Percentiles rank a stretch among this genome's conserved stretches.
Evolutionary conservation across 2,888 invertebrate genomes (phyloP).

Genomic region (Synanthedon formicaeformis): DNA sequence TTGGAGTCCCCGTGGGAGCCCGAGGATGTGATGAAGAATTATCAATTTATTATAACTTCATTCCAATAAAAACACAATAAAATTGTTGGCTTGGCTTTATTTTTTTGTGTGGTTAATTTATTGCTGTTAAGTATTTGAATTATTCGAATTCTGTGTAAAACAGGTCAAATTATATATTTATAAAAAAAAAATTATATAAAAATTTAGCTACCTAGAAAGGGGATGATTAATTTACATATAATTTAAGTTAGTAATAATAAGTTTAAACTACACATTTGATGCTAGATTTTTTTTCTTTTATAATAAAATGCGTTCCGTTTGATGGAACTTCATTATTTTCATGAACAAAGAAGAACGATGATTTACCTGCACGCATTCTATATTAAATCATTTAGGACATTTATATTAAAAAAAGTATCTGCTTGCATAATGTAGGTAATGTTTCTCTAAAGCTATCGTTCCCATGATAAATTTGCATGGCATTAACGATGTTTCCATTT

Average conservation of each 20-base stretch:
- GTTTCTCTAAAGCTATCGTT: neutral
- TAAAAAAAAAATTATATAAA: neutral
- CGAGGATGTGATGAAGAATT: conserved; percentile 33
- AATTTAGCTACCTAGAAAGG: neutral
- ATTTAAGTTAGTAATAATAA: too few species aligned
- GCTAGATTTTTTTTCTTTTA: too few species aligned
- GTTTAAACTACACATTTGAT: too few species aligned
- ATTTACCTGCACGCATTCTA: too few species aligned
- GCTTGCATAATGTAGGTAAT: too few species aligned
- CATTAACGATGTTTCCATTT: conserved; percentile 57
- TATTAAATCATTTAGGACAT: too few species aligned
- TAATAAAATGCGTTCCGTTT: too few species aligned
- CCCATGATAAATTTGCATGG: conserved; percentile 40
- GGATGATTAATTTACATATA: too few species aligned
- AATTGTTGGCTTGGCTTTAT: conserved; percentile 3
- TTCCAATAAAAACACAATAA: conserved; percentile 10
- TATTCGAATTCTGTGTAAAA: neutral
- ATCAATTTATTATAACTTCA: neutral
- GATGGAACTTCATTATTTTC: too few species aligned
- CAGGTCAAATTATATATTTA: too few species aligned
- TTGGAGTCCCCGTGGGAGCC: conserved; percentile 49
- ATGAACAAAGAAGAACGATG: too few species aligned
- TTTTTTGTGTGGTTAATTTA: conserved; percentile 1
- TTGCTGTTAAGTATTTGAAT: neutral
- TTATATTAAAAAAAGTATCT: too few species aligned